Base-by-base conservation (phyloP, 2,888 invertebrate genomes). In the Diaperis boleti region DNA sequence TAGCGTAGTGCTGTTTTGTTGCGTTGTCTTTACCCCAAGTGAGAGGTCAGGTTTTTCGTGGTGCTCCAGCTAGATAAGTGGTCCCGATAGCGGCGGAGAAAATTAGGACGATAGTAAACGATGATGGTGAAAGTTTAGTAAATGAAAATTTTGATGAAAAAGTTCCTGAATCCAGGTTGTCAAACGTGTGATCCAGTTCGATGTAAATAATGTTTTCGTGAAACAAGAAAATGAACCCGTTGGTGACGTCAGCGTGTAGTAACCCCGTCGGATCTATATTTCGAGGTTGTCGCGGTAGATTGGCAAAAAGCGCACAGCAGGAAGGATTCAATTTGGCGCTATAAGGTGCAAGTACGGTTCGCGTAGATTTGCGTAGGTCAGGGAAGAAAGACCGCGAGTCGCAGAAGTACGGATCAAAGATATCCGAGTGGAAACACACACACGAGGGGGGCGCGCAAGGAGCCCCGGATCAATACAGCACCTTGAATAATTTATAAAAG, bases 401-500 rank as follows among this genome's bases (percentile, higher is more conserved):
- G 54, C 39, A 59, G 45, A 39, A 39, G 56, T 31, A 26, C 54
- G 54, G 42, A 59, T 59, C 59, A 57, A 57, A 65, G 44, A 62
- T 55, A 65, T 45, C 59, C 62, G 17, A 55, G 42, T 52, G 15
- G 49, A 54, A 62, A 59, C 55, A 62, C 60, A 55, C 56, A 56
- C 57, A 64, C 60, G 54, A 70, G 72, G 69, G 71, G 74, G 73
- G 76, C 75, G 72, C 75, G 77, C 73, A 72, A 77, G 77, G 76
- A 78, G 75, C 74, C 75, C 70, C 72, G 79, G 80, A 80, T 80
- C 80, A 78, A 80, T 80, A 79, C 78, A 73, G 75, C 75, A 78
- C 78, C 77, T 79, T 80, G 80, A 80, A 80, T 80, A 79, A 79
- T 80, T 78, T 79, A 80, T 78, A 79, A 78, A 79, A 79, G 77